A percentile compares a stretch with the other conserved stretches of the same genome.
These are phyloP conservation scores for Esox lucius DNA, from an alignment of 2,797 vertebrate species.

Conservation along the genomic window DNA sequence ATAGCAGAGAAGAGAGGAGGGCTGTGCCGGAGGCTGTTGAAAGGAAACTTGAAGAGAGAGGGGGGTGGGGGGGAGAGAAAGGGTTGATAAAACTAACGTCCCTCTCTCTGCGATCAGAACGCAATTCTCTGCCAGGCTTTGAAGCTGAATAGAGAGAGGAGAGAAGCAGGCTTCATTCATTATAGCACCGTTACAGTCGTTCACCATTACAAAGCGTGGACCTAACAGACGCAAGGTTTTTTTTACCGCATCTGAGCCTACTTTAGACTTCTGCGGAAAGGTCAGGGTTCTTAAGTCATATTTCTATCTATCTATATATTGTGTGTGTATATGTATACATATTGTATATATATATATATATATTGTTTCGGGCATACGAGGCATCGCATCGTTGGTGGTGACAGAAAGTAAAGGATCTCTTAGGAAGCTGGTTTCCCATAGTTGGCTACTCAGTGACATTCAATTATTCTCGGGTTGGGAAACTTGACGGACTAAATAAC, in stretches of 20 bases:
- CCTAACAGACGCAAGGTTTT: background rate
- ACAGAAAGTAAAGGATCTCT: slow-evolving; percentile 44
- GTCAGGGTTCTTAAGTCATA: background rate
- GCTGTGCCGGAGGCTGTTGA: slow-evolving; percentile 68
- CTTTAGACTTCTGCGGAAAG: background rate
- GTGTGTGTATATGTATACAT: too few species aligned
- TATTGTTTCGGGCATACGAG: slow-evolving; percentile 17
- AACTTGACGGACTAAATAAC: slow-evolving; percentile 34
- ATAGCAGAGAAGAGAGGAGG: slow-evolving; percentile 73
- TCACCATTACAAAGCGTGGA: background rate
- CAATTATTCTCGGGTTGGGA: slow-evolving; percentile 16
- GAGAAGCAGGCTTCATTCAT: slow-evolving; percentile 58
- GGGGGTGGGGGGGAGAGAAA: slow-evolving; percentile 62
- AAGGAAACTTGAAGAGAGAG: slow-evolving; percentile 52
- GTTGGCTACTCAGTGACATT: slow-evolving; percentile 50
- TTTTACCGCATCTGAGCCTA: background rate
- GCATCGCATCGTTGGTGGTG: slow-evolving; percentile 28
- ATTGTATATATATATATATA: background rate
- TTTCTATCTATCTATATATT: too few species aligned
- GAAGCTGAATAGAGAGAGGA: slow-evolving; percentile 51
- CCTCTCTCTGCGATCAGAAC: slow-evolving; percentile 61
- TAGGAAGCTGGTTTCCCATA: slow-evolving; percentile 37
- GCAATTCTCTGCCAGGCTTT: slow-evolving; percentile 45
- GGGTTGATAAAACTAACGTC: slow-evolving; percentile 84
- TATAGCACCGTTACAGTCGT: slow-evolving; percentile 30